Base-by-base conservation (phyloP, 2,797 vertebrate species). In the Molossus molossus region DNA sequence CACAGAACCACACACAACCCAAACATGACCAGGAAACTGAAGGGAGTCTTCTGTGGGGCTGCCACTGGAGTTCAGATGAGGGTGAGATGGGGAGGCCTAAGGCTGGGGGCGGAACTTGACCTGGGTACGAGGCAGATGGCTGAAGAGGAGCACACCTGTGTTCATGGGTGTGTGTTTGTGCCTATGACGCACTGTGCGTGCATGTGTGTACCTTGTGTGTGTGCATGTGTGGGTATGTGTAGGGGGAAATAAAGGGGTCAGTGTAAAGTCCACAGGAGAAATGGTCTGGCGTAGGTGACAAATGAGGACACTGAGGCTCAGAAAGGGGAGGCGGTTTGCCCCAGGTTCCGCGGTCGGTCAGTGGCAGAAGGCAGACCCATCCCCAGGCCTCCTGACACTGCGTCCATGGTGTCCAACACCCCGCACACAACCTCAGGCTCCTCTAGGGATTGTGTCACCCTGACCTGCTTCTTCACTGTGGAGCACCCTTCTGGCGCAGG, bases 401-500 rank as follows among this genome's bases (percentile, higher is more conserved):
- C 0, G 0, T 53, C 29, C 18, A 6, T 5, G 45, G 15, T 29
- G 48, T 18, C 50, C 70, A 37, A 45, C 25, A 50, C 20, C 29
- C 9, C n/a, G 27, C 58, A 50, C 1, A 18, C 13, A 67, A 7
- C 20, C 45, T 73, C 6, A 0, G 0, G 4, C 27, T 81, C 57
- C 60, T 73, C 50, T 75, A 25, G 6, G 18, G 29, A 13, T 33
- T 90, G 10, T 3, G 10, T n/a, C 5, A 29, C 18, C 53, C 50
- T 83, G 50, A 87, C 13, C 53, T 1, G 15, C 37, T 76, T 81
- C 12, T 82, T 29, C 12, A 4, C 0, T 0, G 23, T 27, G 75
- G 9, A 83, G 70, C 0, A 0, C 12, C 48, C n/a, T 45, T 45
- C 23, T 20, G 40, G 18, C 2, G 25, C 15, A 4, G 11, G n/a